phyloP scores from a whole-genome alignment of 2,888 invertebrate genomes.

The Papilio gigon region DNA sequence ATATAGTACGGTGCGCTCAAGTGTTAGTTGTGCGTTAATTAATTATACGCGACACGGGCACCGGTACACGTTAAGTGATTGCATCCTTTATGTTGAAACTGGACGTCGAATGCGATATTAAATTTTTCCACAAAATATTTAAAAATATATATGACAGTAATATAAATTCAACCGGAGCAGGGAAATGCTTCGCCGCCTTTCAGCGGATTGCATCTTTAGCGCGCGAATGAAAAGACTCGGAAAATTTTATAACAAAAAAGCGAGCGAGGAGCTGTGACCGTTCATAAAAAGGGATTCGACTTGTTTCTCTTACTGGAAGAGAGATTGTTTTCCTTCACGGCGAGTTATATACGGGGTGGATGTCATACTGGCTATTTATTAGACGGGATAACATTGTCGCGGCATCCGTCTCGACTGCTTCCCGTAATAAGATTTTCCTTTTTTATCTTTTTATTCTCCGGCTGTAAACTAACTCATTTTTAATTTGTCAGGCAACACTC shows the following conservation, averaged over 20 bases:
- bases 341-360: constrained; percentile 62
- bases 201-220: constrained; percentile 55
- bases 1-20: constrained; percentile 31
- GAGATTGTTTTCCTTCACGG: constrained; percentile 73
- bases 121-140: constrained; percentile 31
- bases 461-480: constrained; percentile 79
- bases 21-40: constrained; percentile 32
- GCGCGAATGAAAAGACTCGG: constrained; percentile 57
- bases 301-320: constrained; percentile 68
- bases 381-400: constrained; percentile 77
- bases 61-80: constrained; percentile 16
- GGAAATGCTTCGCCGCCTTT: constrained; percentile 37
- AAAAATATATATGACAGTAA: constrained; percentile 35
- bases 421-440: constrained; percentile 73
- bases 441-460: constrained; percentile 73
- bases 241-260: constrained; percentile 64
- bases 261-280: constrained; percentile 60
- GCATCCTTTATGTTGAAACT: constrained; percentile 33
- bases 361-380: constrained; percentile 78
- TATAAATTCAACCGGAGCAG: constrained; percentile 38
- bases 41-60: constrained; percentile 10
- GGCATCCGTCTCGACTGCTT: constrained; percentile 58
- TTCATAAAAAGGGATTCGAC: constrained; percentile 73
- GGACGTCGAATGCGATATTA: constrained; percentile 30
- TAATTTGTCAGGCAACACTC: constrained; percentile 75